Evolutionary conservation across 2,113 vertebrate genomes (phyloP).

Genomic region (Cryptotis parvus): DNA sequence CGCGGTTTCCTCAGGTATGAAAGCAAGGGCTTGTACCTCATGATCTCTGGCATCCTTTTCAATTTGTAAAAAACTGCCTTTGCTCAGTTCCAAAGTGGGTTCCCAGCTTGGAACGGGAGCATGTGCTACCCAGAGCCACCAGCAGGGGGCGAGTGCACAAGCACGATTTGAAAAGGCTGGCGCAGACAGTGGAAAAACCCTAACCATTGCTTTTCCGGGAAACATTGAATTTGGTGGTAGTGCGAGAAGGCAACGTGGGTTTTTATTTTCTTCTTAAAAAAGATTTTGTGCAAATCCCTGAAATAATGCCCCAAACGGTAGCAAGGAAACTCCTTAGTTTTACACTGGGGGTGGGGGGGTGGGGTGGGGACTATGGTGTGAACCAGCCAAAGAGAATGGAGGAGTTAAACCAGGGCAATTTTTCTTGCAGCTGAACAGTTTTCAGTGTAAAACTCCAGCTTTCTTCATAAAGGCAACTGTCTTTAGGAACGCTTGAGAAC

Average conservation of each 20-base stretch:
- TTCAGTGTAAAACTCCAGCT: background rate
- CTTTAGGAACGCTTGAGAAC: background rate
- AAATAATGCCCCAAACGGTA: background rate
- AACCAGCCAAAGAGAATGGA: background rate
- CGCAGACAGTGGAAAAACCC: slow-evolving; percentile 62
- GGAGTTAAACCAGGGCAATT: background rate
- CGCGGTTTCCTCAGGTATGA: background rate
- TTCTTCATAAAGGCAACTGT: background rate
- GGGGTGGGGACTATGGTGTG: too few species aligned
- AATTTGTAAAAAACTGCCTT: background rate
- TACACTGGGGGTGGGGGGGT: background rate
- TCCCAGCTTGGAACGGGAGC: background rate
- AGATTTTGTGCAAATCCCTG: slow-evolving; percentile 5
- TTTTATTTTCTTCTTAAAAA: background rate
- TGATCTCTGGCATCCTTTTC: background rate
- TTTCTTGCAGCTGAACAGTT: background rate
- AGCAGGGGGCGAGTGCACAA: slow-evolving; percentile 65
- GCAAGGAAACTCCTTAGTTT: background rate
- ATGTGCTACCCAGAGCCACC: slow-evolving; percentile 26
- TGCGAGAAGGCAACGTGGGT: background rate
- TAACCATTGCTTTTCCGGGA: slow-evolving; percentile 43
- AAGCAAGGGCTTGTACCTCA: background rate
- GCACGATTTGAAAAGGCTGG: background rate
- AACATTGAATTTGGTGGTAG: background rate
- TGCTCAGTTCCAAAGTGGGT: accelerated